Evolutionary conservation across 2,797 vertebrate species (phyloP), one percentile per base, ranked within the genome.

Genomic region (Diplodus sargus): DNA sequence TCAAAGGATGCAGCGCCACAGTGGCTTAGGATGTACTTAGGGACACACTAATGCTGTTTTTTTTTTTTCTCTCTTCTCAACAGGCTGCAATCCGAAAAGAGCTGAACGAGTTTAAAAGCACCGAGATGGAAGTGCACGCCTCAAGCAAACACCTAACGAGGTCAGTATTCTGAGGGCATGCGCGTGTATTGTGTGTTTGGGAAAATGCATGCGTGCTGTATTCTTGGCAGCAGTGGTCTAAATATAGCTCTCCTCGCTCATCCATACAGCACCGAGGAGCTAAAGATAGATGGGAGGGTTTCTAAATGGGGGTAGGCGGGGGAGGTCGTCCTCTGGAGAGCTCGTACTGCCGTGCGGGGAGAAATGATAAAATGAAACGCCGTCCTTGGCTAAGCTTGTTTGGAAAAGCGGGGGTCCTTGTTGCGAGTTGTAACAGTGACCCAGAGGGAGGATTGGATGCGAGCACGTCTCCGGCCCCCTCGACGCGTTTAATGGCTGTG

Each of bases 21-120:
- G 0, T 65, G 73, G 68, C 61, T 78, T 52, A 18, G 51, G 47
- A 52, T 67, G 82, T 74, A 84, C 78, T 78, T 77, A 63, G 47
- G 22, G 75, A 90, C 60, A 63, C 64, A 65, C 77, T 91, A 76
- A 92, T 62, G 52, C 17, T 48, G 28, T 76, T 73, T 65, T 54
- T 84, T 25, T 34, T 34, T 74, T 25, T 65, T 52, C 83, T 25
- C 39, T 42, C 53, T 42, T 53, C 42, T n/a, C 65, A 20, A 56
- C 91, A 99, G 98, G 98, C 98, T 82, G 98, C 98, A 15, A 99
- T 99, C 91, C 96, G 98, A 67, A 99, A 99, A 90, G 98, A 99
- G 91, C 95, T 99, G 83, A 99, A 99, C n/a, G 98, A 99, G 85
- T 99, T 99, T 95, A 99, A 99, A 93, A 99, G 98, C 89, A 99